These are phyloP conservation scores for Parnassius orleans DNA, from an alignment of 2,888 invertebrate genomes.

Conservation along the genomic window DNA sequence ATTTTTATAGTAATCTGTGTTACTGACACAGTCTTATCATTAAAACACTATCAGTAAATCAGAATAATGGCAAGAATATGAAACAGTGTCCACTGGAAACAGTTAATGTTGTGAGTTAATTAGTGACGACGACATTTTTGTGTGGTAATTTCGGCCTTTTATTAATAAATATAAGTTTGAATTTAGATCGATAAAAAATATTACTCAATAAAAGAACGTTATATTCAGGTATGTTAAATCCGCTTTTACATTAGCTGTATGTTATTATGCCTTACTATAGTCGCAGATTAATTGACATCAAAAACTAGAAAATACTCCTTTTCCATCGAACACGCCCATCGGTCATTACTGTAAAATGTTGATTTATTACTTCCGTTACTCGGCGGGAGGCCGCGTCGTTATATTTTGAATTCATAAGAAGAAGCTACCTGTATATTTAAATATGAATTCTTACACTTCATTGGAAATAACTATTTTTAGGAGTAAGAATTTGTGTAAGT, in stretches of 20 bases:
- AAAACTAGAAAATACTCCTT: slow-evolving; percentile 61
- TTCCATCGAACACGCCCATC: slow-evolving; percentile 41
- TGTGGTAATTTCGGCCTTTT: slow-evolving; percentile 6
- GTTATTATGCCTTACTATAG: slow-evolving; percentile 27
- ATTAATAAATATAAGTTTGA: neutral
- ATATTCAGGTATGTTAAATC: slow-evolving; percentile 7
- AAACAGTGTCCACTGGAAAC: too few species aligned
- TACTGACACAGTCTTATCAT: too few species aligned
- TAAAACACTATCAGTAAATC: too few species aligned
- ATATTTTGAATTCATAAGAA: slow-evolving; percentile 24
- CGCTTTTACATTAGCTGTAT: slow-evolving; percentile 1
- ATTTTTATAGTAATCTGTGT: too few species aligned
- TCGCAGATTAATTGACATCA: slow-evolving; percentile 37
- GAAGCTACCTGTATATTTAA: too few species aligned
- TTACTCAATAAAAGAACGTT: slow-evolving; percentile 3
- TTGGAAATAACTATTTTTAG: too few species aligned
- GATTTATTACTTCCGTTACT: slow-evolving; percentile 63
- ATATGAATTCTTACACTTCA: too few species aligned
- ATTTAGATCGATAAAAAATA: slow-evolving; percentile 10
- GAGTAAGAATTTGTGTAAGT: too few species aligned
- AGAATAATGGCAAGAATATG: too few species aligned
- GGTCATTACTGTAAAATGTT: slow-evolving; percentile 55
- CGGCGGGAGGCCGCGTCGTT: slow-evolving; percentile 46
- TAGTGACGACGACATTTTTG: slow-evolving; percentile 38
- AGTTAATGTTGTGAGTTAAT: too few species aligned